Conservation (phyloP, 2,113 vertebrate genomes). For the Hypomesus transpacificus region DNA sequence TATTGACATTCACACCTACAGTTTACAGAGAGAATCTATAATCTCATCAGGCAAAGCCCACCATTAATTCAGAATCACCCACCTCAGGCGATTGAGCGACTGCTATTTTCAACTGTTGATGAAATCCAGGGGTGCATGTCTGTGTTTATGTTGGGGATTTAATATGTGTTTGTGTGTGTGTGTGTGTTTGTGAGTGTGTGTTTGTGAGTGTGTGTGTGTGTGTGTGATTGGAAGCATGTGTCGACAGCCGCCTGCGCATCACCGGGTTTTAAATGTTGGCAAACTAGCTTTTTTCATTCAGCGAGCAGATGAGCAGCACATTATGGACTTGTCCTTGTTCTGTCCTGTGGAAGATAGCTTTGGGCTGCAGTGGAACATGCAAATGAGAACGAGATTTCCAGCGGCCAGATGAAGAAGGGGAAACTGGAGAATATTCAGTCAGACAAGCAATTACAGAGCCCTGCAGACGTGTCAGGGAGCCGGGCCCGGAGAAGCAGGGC, state of each 20-base stretch:
- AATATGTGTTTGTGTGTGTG: background rate
- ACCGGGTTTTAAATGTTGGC: slow-evolving; percentile 26
- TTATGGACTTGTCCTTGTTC: slow-evolving; percentile 42
- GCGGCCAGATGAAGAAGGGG: slow-evolving; percentile 34
- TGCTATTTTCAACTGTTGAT: slow-evolving; percentile 9
- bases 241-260: slow-evolving; percentile 22
- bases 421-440: slow-evolving; percentile 53
- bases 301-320: slow-evolving; percentile 27
- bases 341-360: slow-evolving; percentile 34
- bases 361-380: slow-evolving; percentile 31
- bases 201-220: background rate
- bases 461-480: slow-evolving; percentile 34
- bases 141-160: background rate
- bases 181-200: background rate
- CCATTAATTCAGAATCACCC: background rate
- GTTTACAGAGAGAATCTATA: background rate
- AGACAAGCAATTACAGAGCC: slow-evolving; percentile 57
- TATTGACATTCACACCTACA: background rate
- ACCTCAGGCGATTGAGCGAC: background rate
- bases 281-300: slow-evolving; percentile 21
- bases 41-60: background rate
- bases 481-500: slow-evolving; percentile 43
- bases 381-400: slow-evolving; percentile 60
- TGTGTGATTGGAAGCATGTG: slow-evolving; percentile 2
- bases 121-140: background rate